Conservation (phyloP, 2,797 vertebrate genomes). For the Esox masquinongy region DNA sequence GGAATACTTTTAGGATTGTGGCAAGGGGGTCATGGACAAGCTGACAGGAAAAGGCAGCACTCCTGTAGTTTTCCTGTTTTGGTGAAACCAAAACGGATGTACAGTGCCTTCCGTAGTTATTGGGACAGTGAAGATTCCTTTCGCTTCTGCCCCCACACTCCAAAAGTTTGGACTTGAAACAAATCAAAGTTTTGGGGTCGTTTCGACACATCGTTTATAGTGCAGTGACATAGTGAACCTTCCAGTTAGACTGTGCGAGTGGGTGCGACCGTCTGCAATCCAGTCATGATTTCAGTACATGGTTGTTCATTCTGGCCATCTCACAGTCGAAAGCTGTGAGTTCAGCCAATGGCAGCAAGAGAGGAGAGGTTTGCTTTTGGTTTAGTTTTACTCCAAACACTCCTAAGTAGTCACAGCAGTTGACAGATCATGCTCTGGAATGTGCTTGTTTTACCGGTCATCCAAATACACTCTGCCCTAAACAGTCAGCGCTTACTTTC, state of each 20-base stretch:
- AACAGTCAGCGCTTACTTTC: background rate
- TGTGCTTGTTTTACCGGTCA: background rate
- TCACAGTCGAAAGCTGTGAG: background rate
- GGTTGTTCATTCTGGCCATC: conserved; percentile 57
- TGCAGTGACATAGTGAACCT: background rate
- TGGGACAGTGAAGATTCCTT: too few relatives aligned
- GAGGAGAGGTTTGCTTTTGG: conserved; percentile 28
- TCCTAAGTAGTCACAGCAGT: conserved; percentile 2
- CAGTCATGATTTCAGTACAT: conserved; percentile 42
- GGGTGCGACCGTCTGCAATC: conserved; percentile 24
- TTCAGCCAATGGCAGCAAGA: conserved; percentile 13
- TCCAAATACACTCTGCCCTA: background rate
- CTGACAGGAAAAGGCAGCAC: background rate
- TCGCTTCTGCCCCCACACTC: too few relatives aligned
- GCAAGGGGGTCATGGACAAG: background rate
- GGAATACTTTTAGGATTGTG: background rate
- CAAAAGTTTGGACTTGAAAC: too few relatives aligned
- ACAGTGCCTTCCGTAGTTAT: too few relatives aligned
- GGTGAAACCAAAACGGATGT: background rate
- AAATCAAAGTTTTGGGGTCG: too few relatives aligned
- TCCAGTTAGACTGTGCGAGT: conserved; percentile 2
- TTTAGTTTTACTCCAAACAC: conserved; percentile 45
- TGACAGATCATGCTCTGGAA: background rate
- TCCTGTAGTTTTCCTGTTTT: background rate
- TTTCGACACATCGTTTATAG: background rate